A percentile compares a stretch with the other conserved stretches of the same genome.
phyloP scores from a whole-genome alignment of 2,888 invertebrate species.

The Atethmia centrago region DNA sequence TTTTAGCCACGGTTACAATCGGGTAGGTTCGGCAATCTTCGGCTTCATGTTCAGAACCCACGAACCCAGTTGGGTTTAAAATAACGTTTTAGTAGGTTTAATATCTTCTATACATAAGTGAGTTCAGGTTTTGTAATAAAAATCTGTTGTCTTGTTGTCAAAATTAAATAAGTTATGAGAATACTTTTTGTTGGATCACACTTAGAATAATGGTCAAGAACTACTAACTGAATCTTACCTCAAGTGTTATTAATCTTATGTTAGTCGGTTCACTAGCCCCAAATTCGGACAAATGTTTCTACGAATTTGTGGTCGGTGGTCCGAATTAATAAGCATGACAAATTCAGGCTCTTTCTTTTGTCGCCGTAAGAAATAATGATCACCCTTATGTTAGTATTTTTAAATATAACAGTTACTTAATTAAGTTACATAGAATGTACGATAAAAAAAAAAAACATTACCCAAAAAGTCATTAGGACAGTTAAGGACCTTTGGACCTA shows the following conservation, averaged over 20 bases:
- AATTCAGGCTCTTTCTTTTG: constrained; percentile 8
- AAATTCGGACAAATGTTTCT: constrained; percentile 39
- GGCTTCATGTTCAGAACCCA: not conserved
- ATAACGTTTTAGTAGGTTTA: constrained; percentile 2
- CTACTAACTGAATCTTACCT: not conserved
- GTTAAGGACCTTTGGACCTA: no score
- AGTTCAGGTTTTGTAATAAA: constrained; percentile 1
- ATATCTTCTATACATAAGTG: not conserved
- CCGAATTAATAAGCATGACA: constrained; percentile 15
- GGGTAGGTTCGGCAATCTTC: constrained; percentile 1
- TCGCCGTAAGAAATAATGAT: not conserved
- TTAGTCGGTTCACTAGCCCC: constrained; percentile 24
- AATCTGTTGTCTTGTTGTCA: not conserved
- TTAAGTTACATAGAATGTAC: not conserved
- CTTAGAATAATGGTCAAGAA: constrained; percentile 8
- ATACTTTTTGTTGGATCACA: not conserved
- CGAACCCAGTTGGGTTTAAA: not conserved
- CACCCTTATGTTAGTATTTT: not conserved
- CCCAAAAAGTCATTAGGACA: no score
- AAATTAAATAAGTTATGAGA: not conserved
- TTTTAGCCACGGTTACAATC: constrained; percentile 10
- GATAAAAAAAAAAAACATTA: no score
- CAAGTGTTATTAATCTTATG: constrained; percentile 31
- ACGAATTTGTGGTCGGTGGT: constrained; percentile 25
- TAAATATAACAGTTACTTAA: not conserved